These are phyloP conservation scores for Vulpes lagopus DNA, from an alignment of 2,113 vertebrate species.

Conservation along the genomic window DNA sequence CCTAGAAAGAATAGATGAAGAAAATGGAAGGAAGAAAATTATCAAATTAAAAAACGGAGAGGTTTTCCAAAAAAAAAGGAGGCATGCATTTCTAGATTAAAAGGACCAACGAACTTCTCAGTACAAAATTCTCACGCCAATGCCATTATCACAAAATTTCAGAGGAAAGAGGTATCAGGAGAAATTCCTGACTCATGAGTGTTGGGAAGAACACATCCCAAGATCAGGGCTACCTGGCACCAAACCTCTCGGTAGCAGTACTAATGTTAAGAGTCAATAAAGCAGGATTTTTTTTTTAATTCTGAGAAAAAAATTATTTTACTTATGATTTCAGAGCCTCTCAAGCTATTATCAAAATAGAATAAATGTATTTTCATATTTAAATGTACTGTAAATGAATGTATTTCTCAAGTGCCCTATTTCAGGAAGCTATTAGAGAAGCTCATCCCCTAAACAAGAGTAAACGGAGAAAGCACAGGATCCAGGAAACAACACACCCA, in stretches of 20 bases:
- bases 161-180: neutral
- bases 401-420: neutral
- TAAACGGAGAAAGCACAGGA: neutral
- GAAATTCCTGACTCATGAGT: neutral
- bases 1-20: neutral
- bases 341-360: neutral
- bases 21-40: neutral
- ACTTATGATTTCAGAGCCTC: neutral
- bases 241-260: neutral
- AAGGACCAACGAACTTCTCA: neutral
- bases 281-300: neutral
- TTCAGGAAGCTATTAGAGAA: neutral
- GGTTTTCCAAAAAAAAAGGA: neutral
- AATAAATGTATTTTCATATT: conserved; percentile 38
- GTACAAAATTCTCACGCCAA: neutral
- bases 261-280: conserved; percentile 11
- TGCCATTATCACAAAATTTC: neutral
- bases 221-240: neutral
- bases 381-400: neutral
- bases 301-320: neutral
- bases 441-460: neutral
- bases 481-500: neutral
- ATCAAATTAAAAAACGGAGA: conserved; percentile 26
- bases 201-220: neutral
- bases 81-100: neutral